Evolutionary conservation across 2,797 vertebrate genomes (phyloP).

Genomic region (Vespertilio murinus): DNA sequence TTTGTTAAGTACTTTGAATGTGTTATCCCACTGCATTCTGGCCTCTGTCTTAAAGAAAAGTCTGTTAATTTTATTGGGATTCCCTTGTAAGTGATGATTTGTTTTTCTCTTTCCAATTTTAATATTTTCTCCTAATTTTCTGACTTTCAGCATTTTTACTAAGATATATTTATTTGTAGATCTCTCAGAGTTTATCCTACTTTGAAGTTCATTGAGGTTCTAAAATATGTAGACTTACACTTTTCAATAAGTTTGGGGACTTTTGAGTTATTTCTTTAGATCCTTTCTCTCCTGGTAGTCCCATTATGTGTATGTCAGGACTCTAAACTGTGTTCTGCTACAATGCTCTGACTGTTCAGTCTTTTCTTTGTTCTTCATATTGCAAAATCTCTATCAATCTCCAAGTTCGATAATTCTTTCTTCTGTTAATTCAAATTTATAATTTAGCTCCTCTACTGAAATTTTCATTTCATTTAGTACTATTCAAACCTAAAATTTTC

Average conservation of each 20-base stretch:
- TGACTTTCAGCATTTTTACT: background rate
- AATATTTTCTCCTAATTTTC: background rate
- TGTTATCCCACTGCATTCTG: background rate
- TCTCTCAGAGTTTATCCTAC: background rate
- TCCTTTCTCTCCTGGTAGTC: background rate
- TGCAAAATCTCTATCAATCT: background rate
- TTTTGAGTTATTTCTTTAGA: background rate
- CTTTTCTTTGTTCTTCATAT: background rate
- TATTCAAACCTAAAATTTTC: conserved; percentile 7
- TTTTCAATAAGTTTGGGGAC: conserved; percentile 3
- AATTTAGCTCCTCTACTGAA: background rate
- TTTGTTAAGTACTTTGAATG: background rate
- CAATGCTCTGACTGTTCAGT: background rate
- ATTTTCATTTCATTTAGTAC: background rate
- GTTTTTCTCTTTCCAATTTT: background rate
- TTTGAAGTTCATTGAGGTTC: background rate
- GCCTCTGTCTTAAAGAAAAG: background rate
- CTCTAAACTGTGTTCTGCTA: background rate
- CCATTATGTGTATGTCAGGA: background rate
- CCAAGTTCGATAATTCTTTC: background rate
- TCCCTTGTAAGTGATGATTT: background rate
- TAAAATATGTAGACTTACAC: background rate
- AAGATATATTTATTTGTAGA: background rate
- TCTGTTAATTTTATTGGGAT: background rate
- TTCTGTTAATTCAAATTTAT: background rate